Conservation (phyloP, 1,140 invertebrate species). For the Wiebesia pumilae region DNA sequence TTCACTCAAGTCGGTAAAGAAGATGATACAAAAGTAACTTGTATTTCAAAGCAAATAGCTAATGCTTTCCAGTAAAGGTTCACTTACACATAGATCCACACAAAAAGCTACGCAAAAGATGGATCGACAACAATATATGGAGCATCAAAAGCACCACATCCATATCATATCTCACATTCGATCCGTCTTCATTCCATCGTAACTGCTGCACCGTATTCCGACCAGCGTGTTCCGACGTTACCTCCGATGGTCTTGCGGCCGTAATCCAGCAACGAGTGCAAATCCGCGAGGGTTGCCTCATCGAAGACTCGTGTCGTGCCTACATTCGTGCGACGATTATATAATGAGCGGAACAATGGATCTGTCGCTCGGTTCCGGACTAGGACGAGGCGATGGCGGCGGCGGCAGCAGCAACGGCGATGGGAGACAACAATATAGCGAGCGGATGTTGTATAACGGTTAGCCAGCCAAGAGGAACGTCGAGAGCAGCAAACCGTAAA, state of each 20-base stretch:
- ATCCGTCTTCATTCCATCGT: neutral
- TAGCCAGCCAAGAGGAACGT: slow-evolving; percentile 66
- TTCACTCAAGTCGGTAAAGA: too few species aligned
- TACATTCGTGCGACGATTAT: slow-evolving; percentile 7
- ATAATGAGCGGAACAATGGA: slow-evolving; percentile 30
- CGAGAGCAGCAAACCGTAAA: slow-evolving; percentile 66
- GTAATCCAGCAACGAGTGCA: too few species aligned
- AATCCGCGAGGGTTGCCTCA: neutral
- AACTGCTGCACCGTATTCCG: neutral
- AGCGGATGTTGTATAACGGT: slow-evolving; percentile 68
- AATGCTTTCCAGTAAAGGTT: neutral
- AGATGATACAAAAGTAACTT: neutral
- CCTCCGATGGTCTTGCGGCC: too few species aligned
- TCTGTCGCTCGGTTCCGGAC: neutral
- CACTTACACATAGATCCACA: too few species aligned
- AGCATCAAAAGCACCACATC: neutral
- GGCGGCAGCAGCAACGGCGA: neutral
- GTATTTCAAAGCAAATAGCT: neutral
- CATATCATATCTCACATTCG: neutral
- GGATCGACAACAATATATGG: neutral
- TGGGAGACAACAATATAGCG: slow-evolving; percentile 46
- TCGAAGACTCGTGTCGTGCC: neutral
- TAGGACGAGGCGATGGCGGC: neutral
- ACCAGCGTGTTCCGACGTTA: neutral
- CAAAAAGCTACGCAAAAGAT: neutral